These are phyloP conservation scores for Hydroisotoma schaefferi DNA, from an alignment of 2,888 invertebrate genomes.

Conservation along the genomic window DNA sequence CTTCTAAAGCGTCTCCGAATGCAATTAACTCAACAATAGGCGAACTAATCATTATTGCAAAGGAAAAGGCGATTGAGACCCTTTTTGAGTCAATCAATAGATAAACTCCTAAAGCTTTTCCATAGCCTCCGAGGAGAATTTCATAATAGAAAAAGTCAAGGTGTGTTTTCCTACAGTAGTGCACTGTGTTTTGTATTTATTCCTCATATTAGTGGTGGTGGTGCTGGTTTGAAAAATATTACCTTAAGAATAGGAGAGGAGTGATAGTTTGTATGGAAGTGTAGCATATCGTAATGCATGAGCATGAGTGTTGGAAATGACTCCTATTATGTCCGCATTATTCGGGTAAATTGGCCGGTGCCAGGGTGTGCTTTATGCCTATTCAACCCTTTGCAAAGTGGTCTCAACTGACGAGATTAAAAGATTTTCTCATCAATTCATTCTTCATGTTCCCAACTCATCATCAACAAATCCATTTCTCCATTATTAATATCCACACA, in stretches of 20 bases:
- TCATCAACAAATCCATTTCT: conserved; percentile 12
- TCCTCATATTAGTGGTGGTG: too few relatives aligned
- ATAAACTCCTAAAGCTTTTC: neutral
- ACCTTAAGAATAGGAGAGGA: too few relatives aligned
- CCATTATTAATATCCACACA: conserved; percentile 14
- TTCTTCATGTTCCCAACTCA: conserved; percentile 12
- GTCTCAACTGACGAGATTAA: conserved; percentile 48
- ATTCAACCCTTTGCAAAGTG: conserved; percentile 43
- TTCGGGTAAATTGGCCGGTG: conserved; percentile 43
- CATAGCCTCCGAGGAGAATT: neutral
- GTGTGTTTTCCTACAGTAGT: too few relatives aligned
- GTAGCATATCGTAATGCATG: conserved; percentile 19
- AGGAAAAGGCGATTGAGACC: conserved; percentile 30
- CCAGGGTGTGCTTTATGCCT: conserved; percentile 48
- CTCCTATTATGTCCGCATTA: conserved; percentile 44
- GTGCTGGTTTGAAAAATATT: conserved; percentile 7
- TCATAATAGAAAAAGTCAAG: neutral
- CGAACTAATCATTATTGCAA: conserved; percentile 40
- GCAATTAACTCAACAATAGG: conserved; percentile 47
- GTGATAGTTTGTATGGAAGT: conserved; percentile 24
- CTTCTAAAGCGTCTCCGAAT: conserved; percentile 24
- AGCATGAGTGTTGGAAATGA: conserved; percentile 31
- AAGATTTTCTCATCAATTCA: conserved; percentile 46
- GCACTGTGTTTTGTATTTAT: conserved; percentile 7
- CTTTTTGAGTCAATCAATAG: conserved; percentile 9